Evolutionary conservation across 2,113 vertebrate species (phyloP).

Genomic region (Tragelaphus buxtoni): DNA sequence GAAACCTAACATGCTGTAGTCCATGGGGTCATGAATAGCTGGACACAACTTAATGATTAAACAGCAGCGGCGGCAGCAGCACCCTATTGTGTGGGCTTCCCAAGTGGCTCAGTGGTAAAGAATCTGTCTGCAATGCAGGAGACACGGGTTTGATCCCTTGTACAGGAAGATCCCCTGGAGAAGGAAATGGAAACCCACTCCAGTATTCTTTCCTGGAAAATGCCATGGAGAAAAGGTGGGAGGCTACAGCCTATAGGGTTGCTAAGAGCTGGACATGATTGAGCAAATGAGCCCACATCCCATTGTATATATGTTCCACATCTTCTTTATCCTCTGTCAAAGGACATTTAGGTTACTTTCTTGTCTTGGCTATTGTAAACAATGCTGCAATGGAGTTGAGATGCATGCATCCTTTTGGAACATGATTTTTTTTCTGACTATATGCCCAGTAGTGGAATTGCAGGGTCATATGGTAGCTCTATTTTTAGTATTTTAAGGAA

Average conservation of each 20-base stretch:
- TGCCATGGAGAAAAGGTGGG: not conserved
- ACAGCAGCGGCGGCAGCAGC: rapidly evolving
- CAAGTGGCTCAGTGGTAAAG: not conserved
- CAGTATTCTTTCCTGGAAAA: not conserved
- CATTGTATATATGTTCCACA: not conserved
- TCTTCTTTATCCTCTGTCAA: not conserved
- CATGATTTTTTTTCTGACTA: not conserved
- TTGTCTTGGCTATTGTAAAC: not conserved
- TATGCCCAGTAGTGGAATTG: not conserved
- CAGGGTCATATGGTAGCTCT: not conserved
- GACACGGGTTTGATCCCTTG: not conserved
- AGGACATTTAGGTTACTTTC: not conserved
- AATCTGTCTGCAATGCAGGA: not conserved
- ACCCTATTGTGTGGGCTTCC: not conserved
- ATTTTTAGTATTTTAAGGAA: not conserved
- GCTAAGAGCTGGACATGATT: not conserved
- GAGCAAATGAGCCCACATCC: not conserved
- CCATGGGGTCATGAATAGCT: not conserved
- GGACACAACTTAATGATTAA: not conserved
- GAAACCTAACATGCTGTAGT: not conserved
- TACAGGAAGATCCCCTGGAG: not conserved
- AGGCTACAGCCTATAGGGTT: not conserved
- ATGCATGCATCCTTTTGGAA: not conserved
- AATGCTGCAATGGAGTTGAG: not conserved
- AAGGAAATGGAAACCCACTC: not conserved